These are phyloP conservation scores for Cololabis saira DNA, from an alignment of 2,113 vertebrate species.

Conservation along the genomic window DNA sequence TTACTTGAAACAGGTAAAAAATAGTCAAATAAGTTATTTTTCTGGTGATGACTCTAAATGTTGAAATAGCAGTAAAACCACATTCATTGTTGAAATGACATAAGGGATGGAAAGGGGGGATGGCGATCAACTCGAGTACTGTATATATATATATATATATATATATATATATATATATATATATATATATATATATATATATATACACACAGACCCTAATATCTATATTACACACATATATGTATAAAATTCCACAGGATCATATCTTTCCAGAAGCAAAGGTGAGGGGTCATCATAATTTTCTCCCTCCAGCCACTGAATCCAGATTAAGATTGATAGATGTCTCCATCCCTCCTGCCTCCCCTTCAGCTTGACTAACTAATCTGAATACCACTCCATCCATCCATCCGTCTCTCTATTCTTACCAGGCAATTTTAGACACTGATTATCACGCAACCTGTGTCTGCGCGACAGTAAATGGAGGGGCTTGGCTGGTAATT, in stretches of 20 bases:
- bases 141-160: too few species aligned
- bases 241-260: constrained; percentile 45
- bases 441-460: constrained; percentile 77
- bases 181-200: background rate
- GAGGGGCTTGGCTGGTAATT: constrained; percentile 77
- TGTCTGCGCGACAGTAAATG: constrained; percentile 74
- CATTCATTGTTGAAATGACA: too few species aligned
- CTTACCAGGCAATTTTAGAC: constrained; percentile 69
- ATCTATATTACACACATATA: too few species aligned
- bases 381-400: constrained; percentile 75
- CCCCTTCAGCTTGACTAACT: constrained; percentile 77
- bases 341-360: constrained; percentile 54
- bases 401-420: constrained; percentile 69
- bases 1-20: too few species aligned
- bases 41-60: too few species aligned
- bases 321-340: constrained; percentile 71
- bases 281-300: constrained; percentile 53
- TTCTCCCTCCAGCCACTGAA: constrained; percentile 44
- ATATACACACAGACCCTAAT: background rate
- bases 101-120: too few species aligned
- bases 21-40: too few species aligned
- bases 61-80: too few species aligned
- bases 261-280: constrained; percentile 52
- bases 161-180: too few species aligned
- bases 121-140: too few species aligned